phyloP scores from a whole-genome alignment of 37 sponge, comb jelly and placozoan species.

The Mnemiopsis leidyi region DNA sequence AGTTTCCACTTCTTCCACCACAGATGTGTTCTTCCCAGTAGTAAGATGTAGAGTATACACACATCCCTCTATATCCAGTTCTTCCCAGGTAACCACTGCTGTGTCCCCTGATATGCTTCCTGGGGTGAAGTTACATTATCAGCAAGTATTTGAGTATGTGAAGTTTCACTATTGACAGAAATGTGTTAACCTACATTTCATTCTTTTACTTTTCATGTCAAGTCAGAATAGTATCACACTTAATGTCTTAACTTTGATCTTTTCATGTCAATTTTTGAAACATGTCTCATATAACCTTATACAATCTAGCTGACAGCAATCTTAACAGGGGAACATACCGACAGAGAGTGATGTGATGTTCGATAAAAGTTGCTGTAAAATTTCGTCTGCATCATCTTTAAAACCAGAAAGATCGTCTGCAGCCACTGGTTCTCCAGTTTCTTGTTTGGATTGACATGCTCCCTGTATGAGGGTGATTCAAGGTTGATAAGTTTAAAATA shows the following conservation, averaged over 20 bases:
- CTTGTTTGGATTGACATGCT: not conserved
- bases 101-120: not conserved
- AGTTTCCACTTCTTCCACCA: slow-evolving; percentile 7
- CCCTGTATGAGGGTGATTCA: too few relatives aligned
- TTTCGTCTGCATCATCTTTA: slow-evolving; percentile 11
- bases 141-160: too few relatives aligned
- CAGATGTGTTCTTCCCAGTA: not conserved
- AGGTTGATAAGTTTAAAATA: too few relatives aligned
- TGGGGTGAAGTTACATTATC: not conserved
- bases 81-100: not conserved
- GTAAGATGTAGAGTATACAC: not conserved
- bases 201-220: too few relatives aligned
- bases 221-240: too few relatives aligned
- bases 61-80: slow-evolving; percentile 40
- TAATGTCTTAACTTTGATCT: too few relatives aligned
- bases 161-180: too few relatives aligned
- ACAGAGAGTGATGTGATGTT: not conserved
- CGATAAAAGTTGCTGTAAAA: not conserved
- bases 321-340: too few relatives aligned
- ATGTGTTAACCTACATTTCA: too few relatives aligned
- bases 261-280: too few relatives aligned
- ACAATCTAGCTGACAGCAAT: not conserved
- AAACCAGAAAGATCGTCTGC: not conserved
- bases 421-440: not conserved
- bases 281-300: too few relatives aligned